Evolutionary conservation across 1,140 invertebrate genomes (phyloP), one percentile per base, ranked within the genome.

Genomic region (Psix sp.): DNA sequence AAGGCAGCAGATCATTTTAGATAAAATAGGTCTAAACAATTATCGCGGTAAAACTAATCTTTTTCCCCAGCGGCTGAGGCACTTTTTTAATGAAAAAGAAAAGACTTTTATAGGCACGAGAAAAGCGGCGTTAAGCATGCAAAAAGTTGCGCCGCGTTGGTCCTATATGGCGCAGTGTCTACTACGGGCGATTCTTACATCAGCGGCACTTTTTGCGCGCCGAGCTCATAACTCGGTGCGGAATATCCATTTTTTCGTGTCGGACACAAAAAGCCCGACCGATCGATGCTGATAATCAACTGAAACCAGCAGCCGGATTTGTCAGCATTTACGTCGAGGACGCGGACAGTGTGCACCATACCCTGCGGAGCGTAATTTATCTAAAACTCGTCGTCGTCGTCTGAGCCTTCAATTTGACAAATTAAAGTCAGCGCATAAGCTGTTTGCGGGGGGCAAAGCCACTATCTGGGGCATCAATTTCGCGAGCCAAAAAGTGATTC

Each of bases 371-470:
- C 38, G 48, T 62, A 51, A 65, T 65, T 65, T 46, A 65, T 46
- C 39, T 17, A 31, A 38, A 66, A 31, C 42, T 20, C 21, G 11
- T 33, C 42, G 38, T 26, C 36, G 26, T 20, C 21, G 11, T 33
- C 42, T 26, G 17, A 45, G 26, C 40, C 46, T 65, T 65, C 60
- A 65, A 54, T 65, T 65, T 65, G 40, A 51, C 26, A 65, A 46
- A 65, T 65, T 54, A 54, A 54, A 39, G 40, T 17, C 18, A 39
- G 42, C 15, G 20, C 33, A 24, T 51, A 51, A 51, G 38, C 33
- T n/a, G 33, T n/a, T 51, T 11, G 48, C 10, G 0, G n/a, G 17
- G 11, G 11, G 29, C 2, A 16, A 35, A 6, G 13, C 1, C 16
- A 10, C 57, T n/a, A 35, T 39, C 20, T 13, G 31, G n/a, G 9